A percentile compares a stretch with the other conserved stretches of the same genome.
These are phyloP conservation scores for Zaprionus gabonicus DNA, from an alignment of 1,140 invertebrate species.

Conservation along the genomic window DNA sequence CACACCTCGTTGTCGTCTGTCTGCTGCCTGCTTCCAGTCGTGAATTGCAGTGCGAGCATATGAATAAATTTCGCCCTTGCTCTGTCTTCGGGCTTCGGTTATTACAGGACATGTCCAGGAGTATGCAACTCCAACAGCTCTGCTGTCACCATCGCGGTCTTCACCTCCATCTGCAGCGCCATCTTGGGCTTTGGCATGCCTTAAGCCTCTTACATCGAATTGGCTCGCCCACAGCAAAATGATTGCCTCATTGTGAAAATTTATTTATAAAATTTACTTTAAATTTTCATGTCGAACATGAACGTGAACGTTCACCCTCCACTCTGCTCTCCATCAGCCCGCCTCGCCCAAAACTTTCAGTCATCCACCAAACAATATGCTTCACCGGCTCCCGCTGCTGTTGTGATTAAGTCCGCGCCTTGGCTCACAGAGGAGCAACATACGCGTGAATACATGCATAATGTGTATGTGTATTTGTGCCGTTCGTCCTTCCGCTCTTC, in stretches of 20 bases:
- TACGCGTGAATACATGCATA: slow-evolving; percentile 1
- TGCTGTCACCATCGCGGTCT: background rate
- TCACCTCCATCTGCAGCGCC: background rate
- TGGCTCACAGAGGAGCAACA: background rate
- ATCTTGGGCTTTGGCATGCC: background rate
- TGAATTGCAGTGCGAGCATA: slow-evolving; percentile 2
- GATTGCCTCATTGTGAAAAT: slow-evolving; percentile 1
- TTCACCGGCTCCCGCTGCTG: background rate
- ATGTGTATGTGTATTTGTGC: background rate
- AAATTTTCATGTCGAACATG: slow-evolving; percentile 2
- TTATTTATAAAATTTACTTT: background rate
- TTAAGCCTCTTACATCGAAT: background rate
- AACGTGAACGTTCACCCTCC: background rate
- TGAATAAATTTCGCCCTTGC: slow-evolving; percentile 5
- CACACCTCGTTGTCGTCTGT: slow-evolving; percentile 11
- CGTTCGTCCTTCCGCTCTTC: background rate
- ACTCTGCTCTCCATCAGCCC: background rate
- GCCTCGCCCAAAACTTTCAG: background rate
- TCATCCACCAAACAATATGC: slow-evolving; percentile 4
- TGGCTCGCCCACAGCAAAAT: background rate
- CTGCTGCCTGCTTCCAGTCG: background rate
- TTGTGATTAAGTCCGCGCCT: background rate
- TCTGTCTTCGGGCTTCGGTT: background rate
- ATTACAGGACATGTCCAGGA: slow-evolving; percentile 5
- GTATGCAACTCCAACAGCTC: background rate